Conservation (phyloP, 2,113 vertebrate genomes). For the Pomatorhinus ruficollis region DNA sequence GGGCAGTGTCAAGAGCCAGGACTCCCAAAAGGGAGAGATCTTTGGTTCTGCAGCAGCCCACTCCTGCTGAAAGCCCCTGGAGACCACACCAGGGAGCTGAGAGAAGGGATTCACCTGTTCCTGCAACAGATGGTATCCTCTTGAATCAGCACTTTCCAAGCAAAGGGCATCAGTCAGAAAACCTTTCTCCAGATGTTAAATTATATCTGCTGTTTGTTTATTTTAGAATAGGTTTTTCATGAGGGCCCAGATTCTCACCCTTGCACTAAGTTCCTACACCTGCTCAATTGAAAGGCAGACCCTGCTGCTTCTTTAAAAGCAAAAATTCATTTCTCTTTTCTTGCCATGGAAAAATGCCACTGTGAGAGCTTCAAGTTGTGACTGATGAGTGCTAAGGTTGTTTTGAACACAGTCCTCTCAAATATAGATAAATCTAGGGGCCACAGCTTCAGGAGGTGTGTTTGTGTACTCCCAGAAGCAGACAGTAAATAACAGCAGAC, state of each 20-base stretch:
- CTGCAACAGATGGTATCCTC: neutral
- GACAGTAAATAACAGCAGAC: neutral
- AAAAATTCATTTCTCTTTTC: neutral
- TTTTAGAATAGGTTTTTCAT: neutral
- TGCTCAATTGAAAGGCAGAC: neutral
- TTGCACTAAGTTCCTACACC: neutral
- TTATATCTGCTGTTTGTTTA: neutral
- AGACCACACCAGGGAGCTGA: neutral
- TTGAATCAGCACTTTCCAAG: neutral
- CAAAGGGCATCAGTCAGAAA: neutral
- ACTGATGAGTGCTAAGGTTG: neutral
- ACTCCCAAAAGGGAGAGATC: neutral
- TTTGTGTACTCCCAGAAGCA: neutral
- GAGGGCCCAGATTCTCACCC: neutral
- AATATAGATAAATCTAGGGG: neutral
- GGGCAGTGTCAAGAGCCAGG: neutral
- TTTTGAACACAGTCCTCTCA: neutral
- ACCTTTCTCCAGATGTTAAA: neutral
- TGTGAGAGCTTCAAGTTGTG: neutral
- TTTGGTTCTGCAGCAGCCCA: neutral
- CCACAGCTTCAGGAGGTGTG: neutral
- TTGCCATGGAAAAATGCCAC: neutral
- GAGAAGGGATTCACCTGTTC: neutral
- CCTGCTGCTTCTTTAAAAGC: neutral
- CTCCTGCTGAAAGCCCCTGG: neutral